A percentile compares a stretch with the other conserved stretches of the same genome.
Evolutionary conservation across 1,140 invertebrate species (phyloP).

Genomic region (Trichonephila inaurata): DNA sequence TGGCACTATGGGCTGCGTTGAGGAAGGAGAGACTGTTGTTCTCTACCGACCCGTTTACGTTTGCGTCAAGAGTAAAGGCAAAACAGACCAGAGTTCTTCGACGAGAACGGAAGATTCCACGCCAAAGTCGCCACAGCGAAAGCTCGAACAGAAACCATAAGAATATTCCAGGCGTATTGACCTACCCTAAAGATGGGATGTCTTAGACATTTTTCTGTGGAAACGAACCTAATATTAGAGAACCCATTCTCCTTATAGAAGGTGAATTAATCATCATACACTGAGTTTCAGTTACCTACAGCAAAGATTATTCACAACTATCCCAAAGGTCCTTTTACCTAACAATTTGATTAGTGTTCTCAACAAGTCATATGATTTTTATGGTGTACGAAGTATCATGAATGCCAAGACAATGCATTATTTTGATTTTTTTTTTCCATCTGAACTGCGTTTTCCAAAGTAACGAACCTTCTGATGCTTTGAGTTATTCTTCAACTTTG

Average conservation of each 20-base stretch:
- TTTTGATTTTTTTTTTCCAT: no score
- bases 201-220: not conserved
- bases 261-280: not conserved
- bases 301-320: not conserved
- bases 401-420: no score
- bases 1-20: conserved; percentile 82
- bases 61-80: conserved; percentile 81
- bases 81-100: conserved; percentile 64
- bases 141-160: not conserved
- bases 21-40: conserved; percentile 81
- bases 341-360: not conserved
- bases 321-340: not conserved
- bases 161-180: not conserved
- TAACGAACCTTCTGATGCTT: not conserved
- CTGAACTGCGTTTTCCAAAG: not conserved
- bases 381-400: no score
- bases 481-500: not conserved
- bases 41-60: conserved; percentile 87
- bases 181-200: not conserved
- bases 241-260: not conserved
- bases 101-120: conserved; percentile 44
- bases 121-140: not conserved
- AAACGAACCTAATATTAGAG: not conserved
- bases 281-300: not conserved
- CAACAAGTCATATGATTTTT: not conserved